A percentile compares a stretch with the other conserved stretches of the same genome.
Conservation (phyloP, 2,797 vertebrate genomes). For the Astyanax mexicanus region DNA sequence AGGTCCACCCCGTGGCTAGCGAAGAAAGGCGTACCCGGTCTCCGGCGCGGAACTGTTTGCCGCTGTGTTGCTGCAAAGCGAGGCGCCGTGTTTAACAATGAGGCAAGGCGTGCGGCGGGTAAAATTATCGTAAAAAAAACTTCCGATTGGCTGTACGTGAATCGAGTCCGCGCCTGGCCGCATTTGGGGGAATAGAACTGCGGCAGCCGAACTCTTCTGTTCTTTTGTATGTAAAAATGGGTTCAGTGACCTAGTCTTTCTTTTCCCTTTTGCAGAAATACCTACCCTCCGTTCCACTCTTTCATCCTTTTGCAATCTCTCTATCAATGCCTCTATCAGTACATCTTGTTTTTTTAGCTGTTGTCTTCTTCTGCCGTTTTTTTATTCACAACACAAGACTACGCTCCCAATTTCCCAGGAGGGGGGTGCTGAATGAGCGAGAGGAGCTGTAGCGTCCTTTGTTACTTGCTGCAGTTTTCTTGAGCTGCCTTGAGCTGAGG, state of each 20-base stretch:
- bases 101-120: slow-evolving; percentile 31
- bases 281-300: background rate
- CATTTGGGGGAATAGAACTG: slow-evolving; percentile 52
- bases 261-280: slow-evolving; percentile 17
- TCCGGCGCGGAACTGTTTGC: background rate
- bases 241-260: slow-evolving; percentile 59
- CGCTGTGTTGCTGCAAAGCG: slow-evolving; percentile 30
- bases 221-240: slow-evolving; percentile 66
- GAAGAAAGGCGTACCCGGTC: background rate
- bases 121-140: slow-evolving; percentile 42
- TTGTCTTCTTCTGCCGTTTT: slow-evolving; percentile 73
- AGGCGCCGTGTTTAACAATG: slow-evolving; percentile 28
- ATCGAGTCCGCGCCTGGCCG: slow-evolving; percentile 53
- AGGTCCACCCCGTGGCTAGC: background rate
- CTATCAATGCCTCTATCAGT: slow-evolving; percentile 62
- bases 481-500: slow-evolving; percentile 72
- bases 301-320: slow-evolving; percentile 44
- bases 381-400: slow-evolving; percentile 82
- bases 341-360: slow-evolving; percentile 57
- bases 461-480: slow-evolving; percentile 73
- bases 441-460: slow-evolving; percentile 77
- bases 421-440: slow-evolving; percentile 75
- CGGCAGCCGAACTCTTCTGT: slow-evolving; percentile 64
- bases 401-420: slow-evolving; percentile 78
- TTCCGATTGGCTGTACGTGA: slow-evolving; percentile 44